phyloP scores from a whole-genome alignment of 2,113 vertebrate genomes.

The Notechis scutatus region DNA sequence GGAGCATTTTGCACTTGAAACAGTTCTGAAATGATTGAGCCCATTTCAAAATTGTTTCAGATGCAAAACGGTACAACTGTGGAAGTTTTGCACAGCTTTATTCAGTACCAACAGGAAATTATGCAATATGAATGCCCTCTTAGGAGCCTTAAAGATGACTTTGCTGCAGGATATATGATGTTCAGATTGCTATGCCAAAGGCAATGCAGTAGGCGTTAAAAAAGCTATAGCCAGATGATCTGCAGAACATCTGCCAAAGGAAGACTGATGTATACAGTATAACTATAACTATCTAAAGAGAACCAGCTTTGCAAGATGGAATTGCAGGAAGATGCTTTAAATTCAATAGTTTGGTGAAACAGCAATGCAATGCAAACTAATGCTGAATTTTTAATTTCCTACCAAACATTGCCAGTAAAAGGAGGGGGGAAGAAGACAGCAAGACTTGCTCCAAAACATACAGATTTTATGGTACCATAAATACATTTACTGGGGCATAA shows the following conservation, averaged over 20 bases:
- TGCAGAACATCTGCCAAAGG: not conserved
- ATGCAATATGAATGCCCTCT: not conserved
- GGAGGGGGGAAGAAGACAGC: not conserved
- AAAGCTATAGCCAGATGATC: not conserved
- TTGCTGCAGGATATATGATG: not conserved
- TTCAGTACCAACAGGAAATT: not conserved
- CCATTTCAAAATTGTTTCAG: not conserved
- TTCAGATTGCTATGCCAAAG: not conserved
- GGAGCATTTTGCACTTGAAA: not conserved
- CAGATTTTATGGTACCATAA: not conserved
- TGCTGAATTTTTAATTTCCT: not conserved
- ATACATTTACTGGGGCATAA: not conserved
- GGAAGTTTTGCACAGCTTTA: not conserved
- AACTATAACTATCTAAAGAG: not conserved
- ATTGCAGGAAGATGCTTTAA: not conserved
- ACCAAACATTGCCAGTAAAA: not conserved
- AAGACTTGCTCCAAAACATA: not conserved
- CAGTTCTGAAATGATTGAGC: not conserved
- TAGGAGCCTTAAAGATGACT: not conserved
- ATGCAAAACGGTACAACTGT: not conserved
- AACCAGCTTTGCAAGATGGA: not conserved
- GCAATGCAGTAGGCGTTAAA: not conserved
- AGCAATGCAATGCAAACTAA: not conserved
- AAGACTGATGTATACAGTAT: not conserved
- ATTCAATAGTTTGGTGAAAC: not conserved